phyloP scores from a whole-genome alignment of 2,888 invertebrate species.

The Podabrus alpinus region DNA sequence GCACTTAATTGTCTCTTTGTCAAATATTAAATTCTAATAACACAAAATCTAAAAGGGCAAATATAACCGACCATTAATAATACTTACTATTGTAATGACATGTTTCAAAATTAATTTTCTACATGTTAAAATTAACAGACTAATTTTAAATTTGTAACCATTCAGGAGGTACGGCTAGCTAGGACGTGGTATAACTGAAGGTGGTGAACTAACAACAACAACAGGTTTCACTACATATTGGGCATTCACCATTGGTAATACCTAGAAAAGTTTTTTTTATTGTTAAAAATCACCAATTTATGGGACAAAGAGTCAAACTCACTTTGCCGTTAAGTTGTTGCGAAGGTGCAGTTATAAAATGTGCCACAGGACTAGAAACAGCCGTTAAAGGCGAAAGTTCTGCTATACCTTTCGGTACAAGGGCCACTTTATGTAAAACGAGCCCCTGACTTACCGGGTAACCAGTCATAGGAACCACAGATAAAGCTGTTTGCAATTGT shows the following conservation, averaged over 20 bases:
- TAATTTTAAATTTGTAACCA: slow-evolving; percentile 2
- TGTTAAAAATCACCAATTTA: background rate
- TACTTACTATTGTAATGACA: slow-evolving; percentile 15
- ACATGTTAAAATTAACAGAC: slow-evolving; percentile 1
- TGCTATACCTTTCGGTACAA: slow-evolving; percentile 60
- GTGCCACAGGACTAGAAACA: slow-evolving; percentile 68
- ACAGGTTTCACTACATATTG: slow-evolving; percentile 74
- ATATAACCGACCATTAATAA: slow-evolving; percentile 9
- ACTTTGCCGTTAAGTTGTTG: slow-evolving; percentile 71
- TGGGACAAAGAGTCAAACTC: slow-evolving; percentile 38
- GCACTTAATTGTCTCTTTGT: background rate
- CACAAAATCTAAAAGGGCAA: background rate
- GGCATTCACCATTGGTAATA: slow-evolving; percentile 68
- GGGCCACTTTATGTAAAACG: slow-evolving; percentile 56
- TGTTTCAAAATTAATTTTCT: slow-evolving; percentile 10
- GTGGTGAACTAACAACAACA: slow-evolving; percentile 65
- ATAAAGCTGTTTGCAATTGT: slow-evolving; percentile 51
- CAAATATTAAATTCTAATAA: background rate
- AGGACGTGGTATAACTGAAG: slow-evolving; percentile 38
- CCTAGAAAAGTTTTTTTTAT: slow-evolving; percentile 41
- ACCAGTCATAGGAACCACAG: slow-evolving; percentile 48
- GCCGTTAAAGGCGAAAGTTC: slow-evolving; percentile 64
- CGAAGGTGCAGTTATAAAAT: slow-evolving; percentile 65
- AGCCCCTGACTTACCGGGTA: slow-evolving; percentile 55
- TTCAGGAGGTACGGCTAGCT: slow-evolving; percentile 22